Base-by-base conservation (phyloP, 2,888 invertebrate species). In the Brachyopa scutellaris region DNA sequence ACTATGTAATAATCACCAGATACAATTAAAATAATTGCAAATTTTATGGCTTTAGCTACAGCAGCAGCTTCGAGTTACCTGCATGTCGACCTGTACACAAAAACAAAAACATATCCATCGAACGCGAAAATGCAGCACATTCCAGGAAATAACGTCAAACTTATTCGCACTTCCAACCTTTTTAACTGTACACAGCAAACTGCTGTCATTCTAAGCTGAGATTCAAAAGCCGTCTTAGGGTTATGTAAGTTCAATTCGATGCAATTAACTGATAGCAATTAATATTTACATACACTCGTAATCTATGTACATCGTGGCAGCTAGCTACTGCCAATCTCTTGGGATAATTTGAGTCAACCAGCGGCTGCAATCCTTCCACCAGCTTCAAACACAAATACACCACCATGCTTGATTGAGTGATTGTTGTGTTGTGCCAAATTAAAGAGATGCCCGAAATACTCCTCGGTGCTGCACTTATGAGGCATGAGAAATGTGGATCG, bases 11-110 rank as follows among this genome's bases (percentile, higher is more conserved):
- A 67, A 69, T 57, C 76, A 62, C 74, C 31, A 49, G 67, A 62
- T 69, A 76, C 57, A 80, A 80, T 80, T 74, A 74, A 69, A 74
- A 64, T 80, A 74, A 76, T 80, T 76, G 74, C 74, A 40, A 62
- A 55, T 38, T 64, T 73, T 53, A 38, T 38, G 13, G 23, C 29
- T 7, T n/a, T n/a, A n/a, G n/a, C n/a, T n/a, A n/a, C n/a, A 38
- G 21, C 7, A 9, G 38, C 36, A 51, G 9, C 26, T 13, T 26
- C 26, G 11, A 53, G 23, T 21, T 23, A 42, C 1, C 9, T 2
- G 11, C 19, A 42, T 26, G 55, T 8, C 45, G 45, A 29, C 11
- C 45, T 47, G 49, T 26, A 38, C 40, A 29, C 57, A 13, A 66
- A 33, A 23, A 42, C 26, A 19, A 73, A 57, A 8, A 36, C 47